Percentiles rank a stretch among this genome's conserved stretches.
phyloP scores from a whole-genome alignment of 2,113 vertebrate species.

The Fregetta grallaria region DNA sequence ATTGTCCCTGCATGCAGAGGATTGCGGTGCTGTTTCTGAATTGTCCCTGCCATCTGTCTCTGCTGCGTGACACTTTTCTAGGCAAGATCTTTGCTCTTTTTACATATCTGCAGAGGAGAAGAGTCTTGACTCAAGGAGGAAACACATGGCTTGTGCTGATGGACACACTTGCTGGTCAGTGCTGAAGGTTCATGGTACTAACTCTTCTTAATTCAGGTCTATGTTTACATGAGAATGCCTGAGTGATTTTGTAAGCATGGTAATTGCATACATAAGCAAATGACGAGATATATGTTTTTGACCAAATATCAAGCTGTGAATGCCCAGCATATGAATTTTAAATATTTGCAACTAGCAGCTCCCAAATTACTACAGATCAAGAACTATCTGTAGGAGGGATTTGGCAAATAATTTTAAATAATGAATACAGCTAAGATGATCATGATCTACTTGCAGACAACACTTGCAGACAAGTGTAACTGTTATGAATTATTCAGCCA shows the following conservation, averaged over 20 bases:
- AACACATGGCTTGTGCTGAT: background rate
- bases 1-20: background rate
- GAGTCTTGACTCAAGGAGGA: background rate
- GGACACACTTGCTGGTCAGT: background rate
- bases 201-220: background rate
- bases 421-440: background rate
- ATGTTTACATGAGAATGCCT: background rate
- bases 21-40: fast-evolving
- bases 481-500: conserved; percentile 45
- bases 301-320: background rate
- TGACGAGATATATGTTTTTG: background rate
- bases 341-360: background rate
- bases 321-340: background rate
- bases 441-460: background rate
- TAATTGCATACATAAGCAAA: background rate
- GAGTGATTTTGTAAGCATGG: background rate
- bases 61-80: background rate
- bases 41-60: background rate
- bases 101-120: background rate
- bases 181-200: background rate
- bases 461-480: background rate
- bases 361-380: background rate
- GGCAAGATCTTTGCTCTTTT: background rate
- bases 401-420: conserved; percentile 10
- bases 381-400: background rate